Conservation (phyloP, 30 jellyfish, hydroid and myxozoan species). For the Aurelia aurita complex sp. Pacific region DNA sequence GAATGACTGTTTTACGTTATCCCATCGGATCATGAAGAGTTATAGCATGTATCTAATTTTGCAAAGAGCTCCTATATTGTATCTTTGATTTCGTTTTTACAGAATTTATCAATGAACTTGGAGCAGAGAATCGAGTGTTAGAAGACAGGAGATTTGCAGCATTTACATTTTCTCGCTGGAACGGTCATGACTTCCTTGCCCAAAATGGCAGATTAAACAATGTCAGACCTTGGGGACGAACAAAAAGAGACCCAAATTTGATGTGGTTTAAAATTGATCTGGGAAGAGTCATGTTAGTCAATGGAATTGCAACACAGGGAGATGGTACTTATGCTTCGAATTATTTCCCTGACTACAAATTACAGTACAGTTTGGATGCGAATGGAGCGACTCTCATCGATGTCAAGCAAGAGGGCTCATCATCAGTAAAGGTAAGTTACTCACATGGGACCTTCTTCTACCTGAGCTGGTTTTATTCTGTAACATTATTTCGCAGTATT, state of each 20-base stretch:
- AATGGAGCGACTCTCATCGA: constrained; percentile 1
- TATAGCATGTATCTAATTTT: too few species aligned
- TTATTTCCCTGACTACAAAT: constrained; percentile 47
- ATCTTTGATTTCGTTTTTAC: background rate
- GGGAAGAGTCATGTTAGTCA: constrained; percentile 66
- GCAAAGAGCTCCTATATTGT: too few species aligned
- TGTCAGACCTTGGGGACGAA: constrained; percentile 50
- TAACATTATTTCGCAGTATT: too few species aligned
- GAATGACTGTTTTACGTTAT: too few species aligned
- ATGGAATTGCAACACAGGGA: constrained; percentile 69
- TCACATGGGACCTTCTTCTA: too few species aligned
- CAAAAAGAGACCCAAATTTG: background rate
- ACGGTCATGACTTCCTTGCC: too few species aligned
- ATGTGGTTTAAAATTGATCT: constrained; percentile 65
- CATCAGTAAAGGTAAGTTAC: constrained; percentile 21
- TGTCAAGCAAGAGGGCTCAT: constrained; percentile 28
- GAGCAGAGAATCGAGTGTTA: constrained; percentile 60
- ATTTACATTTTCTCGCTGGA: constrained; percentile 4
- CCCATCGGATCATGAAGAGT: too few species aligned
- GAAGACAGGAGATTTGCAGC: constrained; percentile 61
- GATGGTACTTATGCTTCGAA: constrained; percentile 55
- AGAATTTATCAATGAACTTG: constrained; percentile 36
- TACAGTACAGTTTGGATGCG: constrained; percentile 40
- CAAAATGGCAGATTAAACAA: constrained; percentile 62
- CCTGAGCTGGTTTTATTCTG: too few species aligned